Conservation (phyloP, 1,140 invertebrate species). For the Octopus bimaculoides region DNA sequence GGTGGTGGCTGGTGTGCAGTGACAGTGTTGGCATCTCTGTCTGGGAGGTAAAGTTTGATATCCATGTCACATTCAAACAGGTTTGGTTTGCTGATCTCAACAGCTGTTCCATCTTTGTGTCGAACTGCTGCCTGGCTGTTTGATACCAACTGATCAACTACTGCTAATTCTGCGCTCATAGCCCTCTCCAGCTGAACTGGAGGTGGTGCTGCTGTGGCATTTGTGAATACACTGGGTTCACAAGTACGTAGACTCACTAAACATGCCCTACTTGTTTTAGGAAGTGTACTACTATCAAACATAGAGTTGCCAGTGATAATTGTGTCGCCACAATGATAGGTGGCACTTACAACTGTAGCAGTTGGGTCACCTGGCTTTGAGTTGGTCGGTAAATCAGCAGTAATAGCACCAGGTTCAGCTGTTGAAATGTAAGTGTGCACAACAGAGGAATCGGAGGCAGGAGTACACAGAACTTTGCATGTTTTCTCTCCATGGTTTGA, state of each 20-base stretch:
- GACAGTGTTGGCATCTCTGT: not conserved
- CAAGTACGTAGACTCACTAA: not conserved
- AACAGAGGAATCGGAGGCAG: not conserved
- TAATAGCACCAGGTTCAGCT: not conserved
- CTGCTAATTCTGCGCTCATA: slow-evolving; percentile 3
- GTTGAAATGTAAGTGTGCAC: slow-evolving; percentile 2
- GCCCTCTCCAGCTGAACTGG: not conserved
- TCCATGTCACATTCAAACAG: slow-evolving; percentile 10
- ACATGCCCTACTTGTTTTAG: slow-evolving; percentile 5
- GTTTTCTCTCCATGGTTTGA: not conserved
- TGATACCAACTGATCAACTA: slow-evolving; percentile 3
- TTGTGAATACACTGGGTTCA: slow-evolving; percentile 3
- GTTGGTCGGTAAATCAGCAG: not conserved
- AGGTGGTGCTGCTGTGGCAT: slow-evolving; percentile 1
- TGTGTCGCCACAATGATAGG: not conserved
- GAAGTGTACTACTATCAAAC: not conserved
- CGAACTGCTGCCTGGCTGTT: not conserved
- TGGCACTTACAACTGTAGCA: not conserved
- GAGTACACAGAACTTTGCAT: not conserved
- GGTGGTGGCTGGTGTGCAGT: not conserved
- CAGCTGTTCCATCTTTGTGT: not conserved
- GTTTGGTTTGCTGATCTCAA: not conserved
- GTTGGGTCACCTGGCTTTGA: not conserved
- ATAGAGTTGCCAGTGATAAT: not conserved
- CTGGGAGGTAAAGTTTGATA: not conserved